Evolutionary conservation across 2,113 vertebrate genomes (phyloP), one percentile per base, ranked within the genome.

Genomic region (Catharus fuscescens): DNA sequence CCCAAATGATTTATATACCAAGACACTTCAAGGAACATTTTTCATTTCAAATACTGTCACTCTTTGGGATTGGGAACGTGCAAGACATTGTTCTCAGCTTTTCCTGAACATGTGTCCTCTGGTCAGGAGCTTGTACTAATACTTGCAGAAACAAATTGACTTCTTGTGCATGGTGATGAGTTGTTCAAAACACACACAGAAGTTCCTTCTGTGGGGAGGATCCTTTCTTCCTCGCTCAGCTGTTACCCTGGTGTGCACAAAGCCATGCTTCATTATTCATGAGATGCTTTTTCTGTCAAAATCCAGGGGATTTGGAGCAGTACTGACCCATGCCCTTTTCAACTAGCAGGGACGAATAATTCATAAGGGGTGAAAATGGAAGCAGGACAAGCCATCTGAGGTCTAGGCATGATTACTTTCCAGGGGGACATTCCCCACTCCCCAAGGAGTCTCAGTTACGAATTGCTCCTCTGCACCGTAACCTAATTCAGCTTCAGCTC

Each of bases 351-450:
- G 84, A 88, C 92, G 54, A 98, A 97, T 97, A 97, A 97, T 96
- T 97, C 96, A 97, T 96, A 96, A 95, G 92, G 94, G 92, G 44
- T 90, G 90, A 57, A 95, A 97, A 95, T 96, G 92, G 95, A 97
- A 96, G 92, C 91, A 94, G 86, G 92, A 92, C 32, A 42, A 96
- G 94, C 90, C 97, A 97, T 83, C 97, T 97, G 97, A 97, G 97
- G 95, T 85, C 95, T 92, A 62, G 34, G 93, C 79, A 90, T 12
- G 2, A 95, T 91, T 94, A 83, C 80, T 36, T 50, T 56, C 67
- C 82, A 84, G 62, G 7, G 91, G 89, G 93, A 95, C 54, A 10
- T 79, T 82, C 72, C 73, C 48, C 1, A 25, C 45, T 81, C 77
- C 71, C 88, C 31, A 18, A 34, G 84, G 91, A 85, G 20, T 70